Conservation (phyloP, 2,888 invertebrate genomes). For the Oasisia sp. region DNA sequence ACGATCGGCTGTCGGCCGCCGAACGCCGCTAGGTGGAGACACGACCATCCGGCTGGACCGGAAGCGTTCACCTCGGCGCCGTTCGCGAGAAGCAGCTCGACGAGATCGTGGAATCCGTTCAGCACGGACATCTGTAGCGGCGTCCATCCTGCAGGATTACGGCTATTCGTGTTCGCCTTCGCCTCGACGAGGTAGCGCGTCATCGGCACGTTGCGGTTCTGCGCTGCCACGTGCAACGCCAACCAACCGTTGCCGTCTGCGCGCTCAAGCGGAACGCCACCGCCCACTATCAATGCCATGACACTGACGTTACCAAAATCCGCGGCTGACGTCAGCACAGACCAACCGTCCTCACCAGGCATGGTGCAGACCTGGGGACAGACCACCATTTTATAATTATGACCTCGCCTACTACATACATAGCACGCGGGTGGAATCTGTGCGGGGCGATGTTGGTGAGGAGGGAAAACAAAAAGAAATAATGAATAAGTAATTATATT, state of each 20-base stretch:
- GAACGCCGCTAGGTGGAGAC: conserved; percentile 37
- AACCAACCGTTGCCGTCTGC: conserved; percentile 40
- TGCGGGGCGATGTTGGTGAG: not conserved
- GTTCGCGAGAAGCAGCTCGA: conserved; percentile 32
- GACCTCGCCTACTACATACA: not conserved
- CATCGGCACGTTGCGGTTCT: conserved; percentile 31
- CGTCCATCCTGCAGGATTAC: conserved; percentile 38
- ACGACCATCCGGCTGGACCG: conserved; percentile 37
- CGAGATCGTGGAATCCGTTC: conserved; percentile 32
- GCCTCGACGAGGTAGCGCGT: conserved; percentile 31
- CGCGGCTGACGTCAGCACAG: conserved; percentile 39
- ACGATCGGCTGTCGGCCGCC: conserved; percentile 32
- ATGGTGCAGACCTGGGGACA: conserved; percentile 36
- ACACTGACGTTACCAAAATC: conserved; percentile 36
- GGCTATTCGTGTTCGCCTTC: conserved; percentile 32
- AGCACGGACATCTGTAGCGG: conserved; percentile 40
- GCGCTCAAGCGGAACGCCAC: conserved; percentile 40
- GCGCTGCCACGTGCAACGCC: conserved; percentile 37
- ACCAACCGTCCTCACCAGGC: conserved; percentile 38
- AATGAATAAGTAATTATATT: too few species aligned
- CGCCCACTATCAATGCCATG: conserved; percentile 29
- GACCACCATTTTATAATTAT: not conserved
- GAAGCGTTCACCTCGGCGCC: conserved; percentile 37
- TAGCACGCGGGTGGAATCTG: not conserved
- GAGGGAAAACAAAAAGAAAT: too few species aligned